Conservation (phyloP, 2,888 invertebrate species). For the Peribatodes rhomboidaria region DNA sequence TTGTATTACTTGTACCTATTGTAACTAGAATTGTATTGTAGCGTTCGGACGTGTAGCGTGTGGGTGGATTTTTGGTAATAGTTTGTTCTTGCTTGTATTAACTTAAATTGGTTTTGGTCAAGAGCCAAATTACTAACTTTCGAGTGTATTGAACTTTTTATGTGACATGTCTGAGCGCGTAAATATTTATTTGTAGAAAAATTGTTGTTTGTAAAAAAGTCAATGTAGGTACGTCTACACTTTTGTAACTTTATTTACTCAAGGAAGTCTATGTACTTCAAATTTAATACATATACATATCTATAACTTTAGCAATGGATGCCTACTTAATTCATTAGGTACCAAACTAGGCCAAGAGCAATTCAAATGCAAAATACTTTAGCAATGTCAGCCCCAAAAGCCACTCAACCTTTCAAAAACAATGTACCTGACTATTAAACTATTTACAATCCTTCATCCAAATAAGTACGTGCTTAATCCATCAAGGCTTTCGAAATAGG, state of each 20-base stretch:
- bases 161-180: not conserved
- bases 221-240: not conserved
- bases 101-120: slow-evolving; percentile 19
- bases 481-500: slow-evolving; percentile 33
- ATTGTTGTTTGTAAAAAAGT: too few species aligned
- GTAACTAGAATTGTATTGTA: slow-evolving; percentile 53
- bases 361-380: slow-evolving; percentile 21
- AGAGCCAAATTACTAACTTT: slow-evolving; percentile 8
- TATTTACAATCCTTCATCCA: slow-evolving; percentile 20
- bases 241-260: too few species aligned
- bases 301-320: not conserved
- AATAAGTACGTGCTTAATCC: slow-evolving; percentile 36
- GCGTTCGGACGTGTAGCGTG: slow-evolving; percentile 24
- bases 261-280: too few species aligned
- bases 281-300: not conserved
- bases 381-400: slow-evolving; percentile 16
- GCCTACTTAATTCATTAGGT: not conserved
- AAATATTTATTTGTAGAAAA: too few species aligned
- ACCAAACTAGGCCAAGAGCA: slow-evolving; percentile 28
- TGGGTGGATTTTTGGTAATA: slow-evolving; percentile 32
- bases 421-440: slow-evolving; percentile 21
- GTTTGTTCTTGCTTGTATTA: slow-evolving; percentile 1
- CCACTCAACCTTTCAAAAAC: slow-evolving; percentile 34
- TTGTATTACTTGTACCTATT: too few species aligned
- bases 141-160: slow-evolving; percentile 7